Evolutionary conservation across 2,797 vertebrate genomes (phyloP).

Genomic region (Botia kubotai): DNA sequence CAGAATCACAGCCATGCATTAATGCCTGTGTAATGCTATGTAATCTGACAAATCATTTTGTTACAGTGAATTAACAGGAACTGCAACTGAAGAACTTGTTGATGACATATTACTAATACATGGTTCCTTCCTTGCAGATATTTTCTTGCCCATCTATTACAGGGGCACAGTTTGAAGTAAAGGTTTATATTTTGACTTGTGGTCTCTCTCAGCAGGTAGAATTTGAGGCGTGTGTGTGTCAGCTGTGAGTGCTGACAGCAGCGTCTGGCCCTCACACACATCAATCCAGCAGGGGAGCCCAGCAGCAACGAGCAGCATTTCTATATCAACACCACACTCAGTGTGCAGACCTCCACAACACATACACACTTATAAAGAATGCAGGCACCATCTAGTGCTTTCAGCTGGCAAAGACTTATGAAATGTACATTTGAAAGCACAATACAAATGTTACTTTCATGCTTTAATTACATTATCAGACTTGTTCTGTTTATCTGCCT

Average conservation of each 20-base stretch:
- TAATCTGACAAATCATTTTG: constrained; percentile 36
- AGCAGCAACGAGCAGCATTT: constrained; percentile 39
- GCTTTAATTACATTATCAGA: too few species aligned
- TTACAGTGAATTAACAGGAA: constrained; percentile 10
- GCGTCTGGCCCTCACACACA: constrained; percentile 53
- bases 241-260: constrained; percentile 55
- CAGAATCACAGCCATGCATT: neutral
- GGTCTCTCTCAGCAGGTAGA: constrained; percentile 60
- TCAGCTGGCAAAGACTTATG: constrained; percentile 81
- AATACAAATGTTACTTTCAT: too few species aligned
- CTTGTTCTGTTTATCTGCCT: too few species aligned
- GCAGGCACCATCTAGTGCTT: constrained; percentile 96
- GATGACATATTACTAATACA: neutral
- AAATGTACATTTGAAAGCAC: too few species aligned
- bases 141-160: constrained; percentile 32
- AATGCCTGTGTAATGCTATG: neutral
- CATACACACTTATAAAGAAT: constrained; percentile 77
- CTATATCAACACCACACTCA: constrained; percentile 55
- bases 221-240: constrained; percentile 55
- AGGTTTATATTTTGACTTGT: constrained; percentile 64
- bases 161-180: constrained; percentile 30
- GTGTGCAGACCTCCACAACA: constrained; percentile 52
- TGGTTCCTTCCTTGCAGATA: constrained; percentile 8
- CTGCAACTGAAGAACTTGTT: constrained; percentile 12
- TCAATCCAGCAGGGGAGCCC: constrained; percentile 44